Evolutionary conservation across 2,888 invertebrate genomes (phyloP), one percentile per base, ranked within the genome.

Genomic region (Stenodera caucasica): DNA sequence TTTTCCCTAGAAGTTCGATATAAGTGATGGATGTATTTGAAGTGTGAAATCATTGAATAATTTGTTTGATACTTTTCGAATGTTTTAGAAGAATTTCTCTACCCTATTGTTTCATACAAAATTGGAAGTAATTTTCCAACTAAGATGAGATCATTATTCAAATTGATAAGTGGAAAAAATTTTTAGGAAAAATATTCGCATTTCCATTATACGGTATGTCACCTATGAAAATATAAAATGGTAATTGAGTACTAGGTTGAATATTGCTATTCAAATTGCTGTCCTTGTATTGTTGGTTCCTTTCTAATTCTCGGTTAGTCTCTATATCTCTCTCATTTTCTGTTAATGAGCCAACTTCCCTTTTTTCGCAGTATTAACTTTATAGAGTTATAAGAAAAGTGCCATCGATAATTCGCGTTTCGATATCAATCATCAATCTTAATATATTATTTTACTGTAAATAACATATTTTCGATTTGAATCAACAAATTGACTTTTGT

Each of bases 391-490:
- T 61, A 63, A 63, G 59, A 65, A 63, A 65, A n/a, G 63, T 65
- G 65, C 63, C 65, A 63, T 65, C 63, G 63, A 60, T 59, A 61
- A 60, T 65, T 65, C 63, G 58, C 56, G 55, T 63, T 65, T 59
- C 63, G 56, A 56, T 63, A 65, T 59, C 62, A 65, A 62, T 65
- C 50, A 53, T 59, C 63, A 58, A 65, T 62, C 63, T 59, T 57
- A 60, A 7, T 58, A 57, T 61, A 57, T 57, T 66, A 60, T 58
- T 63, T 61, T 51, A 2, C 9, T 45, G 21, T 21, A 12, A 45
- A 45, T 45, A 4, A 21, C 21, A 45, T 12, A 45, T 45, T 21
- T 12, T 15, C 11, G n/a, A n/a, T 6, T 15, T 15, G 2, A 21
- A 45, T 45, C 45, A 15, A 45, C 15, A 11, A 21, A 45, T 45